Conservation (phyloP, 2,113 vertebrate genomes). For the Thalassarche chlororhynchos region DNA sequence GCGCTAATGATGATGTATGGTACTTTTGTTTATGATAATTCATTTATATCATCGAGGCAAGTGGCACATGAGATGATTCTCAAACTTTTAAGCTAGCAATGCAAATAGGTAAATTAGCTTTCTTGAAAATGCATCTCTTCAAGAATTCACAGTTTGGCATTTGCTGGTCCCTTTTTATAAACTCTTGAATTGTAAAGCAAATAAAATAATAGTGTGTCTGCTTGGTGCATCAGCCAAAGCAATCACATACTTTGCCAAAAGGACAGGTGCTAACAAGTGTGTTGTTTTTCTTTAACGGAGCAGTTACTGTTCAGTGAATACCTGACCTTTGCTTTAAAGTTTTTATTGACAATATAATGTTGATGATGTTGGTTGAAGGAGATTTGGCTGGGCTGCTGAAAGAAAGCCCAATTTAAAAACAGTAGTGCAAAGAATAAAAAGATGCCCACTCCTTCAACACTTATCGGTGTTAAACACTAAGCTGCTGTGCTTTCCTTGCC, state of each 20-base stretch:
- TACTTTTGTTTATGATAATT: constrained; percentile 18
- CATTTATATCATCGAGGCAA: background rate
- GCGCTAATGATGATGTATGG: background rate
- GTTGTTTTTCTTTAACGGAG: constrained; percentile 30
- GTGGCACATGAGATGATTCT: background rate
- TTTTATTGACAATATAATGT: background rate
- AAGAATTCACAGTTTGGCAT: background rate
- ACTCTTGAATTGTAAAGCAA: background rate
- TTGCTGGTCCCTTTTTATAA: background rate
- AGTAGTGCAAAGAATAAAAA: background rate
- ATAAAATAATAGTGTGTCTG: background rate
- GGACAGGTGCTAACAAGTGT: background rate
- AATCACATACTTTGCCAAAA: constrained; percentile 3
- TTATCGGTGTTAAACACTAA: background rate
- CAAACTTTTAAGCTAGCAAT: background rate
- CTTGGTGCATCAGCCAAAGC: constrained; percentile 2
- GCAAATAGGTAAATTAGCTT: background rate
- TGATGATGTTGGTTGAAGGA: background rate
- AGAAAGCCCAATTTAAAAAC: background rate
- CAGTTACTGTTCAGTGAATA: background rate
- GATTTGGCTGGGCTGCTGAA: background rate
- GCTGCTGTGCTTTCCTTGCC: background rate
- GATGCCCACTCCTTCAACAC: background rate
- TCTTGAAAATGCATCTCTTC: background rate
- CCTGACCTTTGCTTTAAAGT: background rate